Base-by-base conservation (phyloP, 2,113 vertebrate species). In the Candoia aspera region DNA sequence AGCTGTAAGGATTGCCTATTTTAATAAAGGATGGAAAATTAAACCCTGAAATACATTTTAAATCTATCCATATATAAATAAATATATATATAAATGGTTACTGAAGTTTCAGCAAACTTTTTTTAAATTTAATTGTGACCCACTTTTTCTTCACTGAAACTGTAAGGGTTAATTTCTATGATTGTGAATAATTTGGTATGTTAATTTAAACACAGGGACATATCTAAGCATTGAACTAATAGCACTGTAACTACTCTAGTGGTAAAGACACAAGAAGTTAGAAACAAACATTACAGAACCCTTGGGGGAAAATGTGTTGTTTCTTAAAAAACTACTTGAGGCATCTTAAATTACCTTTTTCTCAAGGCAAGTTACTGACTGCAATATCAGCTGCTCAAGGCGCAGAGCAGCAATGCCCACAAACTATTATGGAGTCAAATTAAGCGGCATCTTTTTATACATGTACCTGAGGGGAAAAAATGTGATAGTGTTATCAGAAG, bases 271-370 rank as follows among this genome's bases (percentile, higher is more conserved):
- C 89, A 91, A 91, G 86, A 55, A 84, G 54, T 89, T 84, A 86
- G 33, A 19, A 94, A 94, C 89, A 95, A 94, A 90, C 90, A 91
- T 92, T 91, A 94, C 92, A 95, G 55, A 0, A 0, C 12, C 88
- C 92, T 92, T 95, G 33, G 93, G 92, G 96, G 96, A 93, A 49
- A 37, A 42, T 33, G 37, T 13, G n/a, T 94, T 90, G 46, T 92
- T 91, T 95, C 58, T 59, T 93, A 93, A 84, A 46, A 93, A 93
- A 15, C 85, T 91, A 59, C 86, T 89, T 91, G 94, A 90, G 60
- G 49, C 94, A 89, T 64, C n/a, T 96, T 95, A 92, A 95, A 94
- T 97, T 95, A 91, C 73, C 94, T 94, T 94, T 87, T 12, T 92
- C 91, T 95, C 89, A 93, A 91, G 95, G 89, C 91, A 91, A 91